Evolutionary conservation across 2,888 invertebrate species (phyloP), one percentile per base, ranked within the genome.

Genomic region (Macaria notata): DNA sequence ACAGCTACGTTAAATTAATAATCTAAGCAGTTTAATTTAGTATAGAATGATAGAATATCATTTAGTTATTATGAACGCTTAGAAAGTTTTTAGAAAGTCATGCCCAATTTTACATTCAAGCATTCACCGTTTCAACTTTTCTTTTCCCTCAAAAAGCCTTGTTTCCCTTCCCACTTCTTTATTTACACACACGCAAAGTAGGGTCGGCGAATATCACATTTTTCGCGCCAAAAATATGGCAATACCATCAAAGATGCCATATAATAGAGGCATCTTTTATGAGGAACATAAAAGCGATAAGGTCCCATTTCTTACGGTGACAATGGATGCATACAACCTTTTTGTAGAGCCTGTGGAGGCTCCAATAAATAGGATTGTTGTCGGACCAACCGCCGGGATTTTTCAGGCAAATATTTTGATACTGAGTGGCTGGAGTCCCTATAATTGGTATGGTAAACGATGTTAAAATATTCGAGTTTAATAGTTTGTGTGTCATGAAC

Each of bases 161-260:
- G 4, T 36, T 36, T 36, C 5, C 7, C 33, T 6, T 8, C 3
- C n/a, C 41, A 1, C 41, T n/a, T 41, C 4, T 47, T 19, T 47
- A 8, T 47, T 29, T 36, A 6, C 5, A 60, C 59, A 55, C 51
- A 63, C 50, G 55, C 57, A 61, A 63, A 57, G 59, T 59, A 59
- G 52, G 56, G 47, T 55, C 59, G 50, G n/a, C 9, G 47, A 19
- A 61, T 62, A 60, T 53, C 55, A 47, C 61, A 62, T 63, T 60
- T 59, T 62, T 60, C 60, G 43, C 57, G 54, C 31, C 54, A 56
- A 63, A 66, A 65, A 62, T 64, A 66, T 66, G 66, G 65, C 66
- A 64, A 62, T 60, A 44, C 59, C 64, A 57, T 67, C 63, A 65
- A 64, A 66, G 62, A 56, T 47, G 58, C 56, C 59, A 46, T 57